phyloP scores from a whole-genome alignment of 2,113 vertebrate species.

The Scytalopus superciliaris region DNA sequence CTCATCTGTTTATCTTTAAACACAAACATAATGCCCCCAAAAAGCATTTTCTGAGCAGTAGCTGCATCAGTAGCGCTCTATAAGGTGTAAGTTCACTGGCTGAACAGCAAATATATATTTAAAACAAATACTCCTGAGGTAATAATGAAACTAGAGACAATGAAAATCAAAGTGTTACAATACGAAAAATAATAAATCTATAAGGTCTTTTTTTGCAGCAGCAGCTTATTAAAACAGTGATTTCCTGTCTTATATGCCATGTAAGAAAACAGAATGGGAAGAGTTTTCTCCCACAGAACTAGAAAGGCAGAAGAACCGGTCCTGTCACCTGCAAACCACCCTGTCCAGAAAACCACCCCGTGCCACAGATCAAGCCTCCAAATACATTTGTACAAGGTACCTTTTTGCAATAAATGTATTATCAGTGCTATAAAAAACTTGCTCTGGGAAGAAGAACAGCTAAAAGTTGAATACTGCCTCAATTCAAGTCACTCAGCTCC shows the following conservation, averaged over 20 bases:
- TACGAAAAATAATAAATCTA: background rate
- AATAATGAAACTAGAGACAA: background rate
- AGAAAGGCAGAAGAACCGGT: background rate
- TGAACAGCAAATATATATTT: background rate
- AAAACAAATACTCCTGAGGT: background rate
- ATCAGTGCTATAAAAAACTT: background rate
- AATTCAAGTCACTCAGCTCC: background rate
- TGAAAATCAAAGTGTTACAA: background rate
- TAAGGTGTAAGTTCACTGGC: background rate
- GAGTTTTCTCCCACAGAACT: background rate
- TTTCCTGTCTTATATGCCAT: background rate
- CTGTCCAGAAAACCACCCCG: background rate
- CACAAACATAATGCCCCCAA: background rate
- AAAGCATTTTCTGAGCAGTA: background rate
- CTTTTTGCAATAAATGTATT: background rate
- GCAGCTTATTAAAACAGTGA: background rate
- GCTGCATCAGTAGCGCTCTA: background rate
- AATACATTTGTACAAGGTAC: background rate
- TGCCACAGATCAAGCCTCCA: background rate
- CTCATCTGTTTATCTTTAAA: background rate
- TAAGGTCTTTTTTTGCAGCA: background rate
- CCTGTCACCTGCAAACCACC: no score
- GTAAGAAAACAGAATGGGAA: background rate
- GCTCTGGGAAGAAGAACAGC: background rate
- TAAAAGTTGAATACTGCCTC: background rate